Base-by-base conservation (phyloP, 2,797 vertebrate genomes). In the Lagocephalus sceleratus region DNA sequence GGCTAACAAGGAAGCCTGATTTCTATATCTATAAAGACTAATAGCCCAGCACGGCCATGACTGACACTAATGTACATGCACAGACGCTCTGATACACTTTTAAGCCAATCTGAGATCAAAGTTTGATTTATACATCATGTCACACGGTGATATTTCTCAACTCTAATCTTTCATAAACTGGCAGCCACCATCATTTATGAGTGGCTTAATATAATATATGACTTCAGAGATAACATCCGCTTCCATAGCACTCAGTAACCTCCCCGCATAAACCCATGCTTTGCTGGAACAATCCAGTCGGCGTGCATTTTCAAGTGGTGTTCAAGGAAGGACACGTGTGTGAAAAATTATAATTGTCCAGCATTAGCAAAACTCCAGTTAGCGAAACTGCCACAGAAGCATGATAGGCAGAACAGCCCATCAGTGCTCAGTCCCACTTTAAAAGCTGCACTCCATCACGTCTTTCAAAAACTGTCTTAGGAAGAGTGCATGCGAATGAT, bases 401-500 rank as follows among this genome's bases (percentile, higher is more conserved):
- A 61, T 38, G 75, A 85, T 67, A 82, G 71, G 77, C 78, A 55
- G 60, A 76, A 77, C 82, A 80, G 71, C 47, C 75, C 82, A 68
- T 81, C 71, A 57, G 63, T 23, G 55, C 64, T 80, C 76, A 78
- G 81, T 80, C 75, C 74, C 65, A 69, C 75, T 87, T 88, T 83
- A 82, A 85, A 86, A 86, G 81, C 85, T 53, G 61, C 85, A 82
- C 83, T 86, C 60, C 54, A 87, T 85, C 79, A 52, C 68, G 81
- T 89, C 85, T 88, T 88, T 89, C 71, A 85, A 82, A 86, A 89
- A 84, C 71, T 63, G 81, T 73, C 81, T 83, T 74, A 63, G 75
- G 76, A 89, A 85, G 79, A 85, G 84, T 76, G 81, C 80, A 83
- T 81, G 83, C 78, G 83, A 89, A 83, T 81, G 79, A 87, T 85